phyloP scores from a whole-genome alignment of 2,888 invertebrate genomes.

The Drosophila macrospina region DNA sequence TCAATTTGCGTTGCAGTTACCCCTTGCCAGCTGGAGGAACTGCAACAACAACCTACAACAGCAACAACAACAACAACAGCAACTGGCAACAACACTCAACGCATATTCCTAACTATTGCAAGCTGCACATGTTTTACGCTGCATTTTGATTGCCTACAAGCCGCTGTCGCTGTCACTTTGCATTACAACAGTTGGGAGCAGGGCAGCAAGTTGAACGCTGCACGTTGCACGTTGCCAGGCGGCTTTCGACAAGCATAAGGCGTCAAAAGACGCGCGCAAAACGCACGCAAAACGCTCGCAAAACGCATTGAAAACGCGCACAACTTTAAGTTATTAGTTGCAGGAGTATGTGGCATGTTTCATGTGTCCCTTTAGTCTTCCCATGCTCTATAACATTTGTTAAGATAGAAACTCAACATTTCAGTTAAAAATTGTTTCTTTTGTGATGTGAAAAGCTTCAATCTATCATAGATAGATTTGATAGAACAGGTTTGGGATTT shows the following conservation, averaged over 20 bases:
- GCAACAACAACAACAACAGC: too few relatives aligned
- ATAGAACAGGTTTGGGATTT: slow-evolving; percentile 51
- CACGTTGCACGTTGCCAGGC: slow-evolving; percentile 14
- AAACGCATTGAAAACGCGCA: slow-evolving; percentile 7
- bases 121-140: slow-evolving; percentile 71
- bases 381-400: not conserved
- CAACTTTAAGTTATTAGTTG: not conserved
- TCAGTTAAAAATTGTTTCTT: not conserved
- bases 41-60: slow-evolving; percentile 28
- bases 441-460: slow-evolving; percentile 8
- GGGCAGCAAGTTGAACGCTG: slow-evolving; percentile 17
- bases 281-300: slow-evolving; percentile 14
- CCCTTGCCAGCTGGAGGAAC: slow-evolving; percentile 48
- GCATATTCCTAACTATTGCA: slow-evolving; percentile 60
- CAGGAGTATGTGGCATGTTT: slow-evolving; percentile 2
- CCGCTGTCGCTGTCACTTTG: slow-evolving; percentile 76
- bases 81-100: slow-evolving; percentile 38
- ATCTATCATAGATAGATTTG: slow-evolving; percentile 24
- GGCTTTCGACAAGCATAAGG: slow-evolving; percentile 25
- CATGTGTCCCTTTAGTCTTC: not conserved
- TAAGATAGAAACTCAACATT: not conserved
- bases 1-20: slow-evolving; percentile 75
- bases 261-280: slow-evolving; percentile 26
- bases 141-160: slow-evolving; percentile 80
- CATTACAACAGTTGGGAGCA: slow-evolving; percentile 65